Evolutionary conservation across 2,113 vertebrate genomes (phyloP), one percentile per base, ranked within the genome.

Genomic region (Lophius piscatorius): DNA sequence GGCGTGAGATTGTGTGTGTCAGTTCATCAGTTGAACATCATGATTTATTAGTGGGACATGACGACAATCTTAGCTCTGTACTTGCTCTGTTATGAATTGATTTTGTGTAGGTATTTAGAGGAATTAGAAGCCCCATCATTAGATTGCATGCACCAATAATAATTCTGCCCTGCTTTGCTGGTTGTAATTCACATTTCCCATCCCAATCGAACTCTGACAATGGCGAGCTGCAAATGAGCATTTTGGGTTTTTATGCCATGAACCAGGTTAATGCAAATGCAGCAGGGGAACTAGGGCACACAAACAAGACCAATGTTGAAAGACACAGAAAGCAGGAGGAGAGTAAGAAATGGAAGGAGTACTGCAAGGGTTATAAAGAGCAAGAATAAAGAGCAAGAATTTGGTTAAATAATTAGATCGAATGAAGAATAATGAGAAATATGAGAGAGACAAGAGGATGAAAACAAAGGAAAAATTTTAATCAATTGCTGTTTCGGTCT

Each of bases 231-330:
- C 3, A 20, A 31, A 21, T 16, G 10, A 42, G 4, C 24, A 21
- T 31, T 54, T 20, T 42, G 42, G 14, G 28, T 60, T 44, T 44
- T 42, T 39, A 31, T 0, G 38, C 42, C 18, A 4, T 36, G 46
- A 40, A 34, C 35, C 14, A 6, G 24, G 26, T 36, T 42, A 36
- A 46, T 38, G 17, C 17, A 1, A 24, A 36, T 28, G 36, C 52
- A 49, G 51, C 28, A 42, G 49, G 46, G 63, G 60, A 67, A 60
- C 28, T 55, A 21, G 52, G 51, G 58, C 39, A 9, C 24, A 60
- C 38, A 28, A 7, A 44, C 4, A 75, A 65, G 20, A 6, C 3
- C 33, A 33, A 65, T 75, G 67, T 78, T 81, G 74, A 75, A 77
- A 80, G 59, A 71, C 28, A 38, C 4, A n/a, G 70, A 75, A 75